Evolutionary conservation across 2,888 invertebrate genomes (phyloP).

Genomic region (Camptogramma bilineatum): DNA sequence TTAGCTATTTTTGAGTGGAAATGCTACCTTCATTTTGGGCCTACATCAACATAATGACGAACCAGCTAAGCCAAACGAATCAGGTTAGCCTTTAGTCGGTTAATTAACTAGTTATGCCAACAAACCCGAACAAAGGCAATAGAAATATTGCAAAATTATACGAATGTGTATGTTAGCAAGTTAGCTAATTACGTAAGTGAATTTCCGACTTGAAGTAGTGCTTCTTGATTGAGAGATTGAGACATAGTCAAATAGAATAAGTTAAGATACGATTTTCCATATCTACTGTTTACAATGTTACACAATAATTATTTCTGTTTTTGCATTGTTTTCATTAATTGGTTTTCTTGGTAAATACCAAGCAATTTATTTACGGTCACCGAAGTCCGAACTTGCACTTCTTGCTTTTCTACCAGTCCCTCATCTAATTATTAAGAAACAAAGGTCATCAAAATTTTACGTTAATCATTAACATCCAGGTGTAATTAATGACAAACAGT

Average conservation of each 20-base stretch:
- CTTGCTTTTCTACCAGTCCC: too few species aligned
- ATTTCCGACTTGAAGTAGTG: too few species aligned
- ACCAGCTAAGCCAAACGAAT: constrained; percentile 10
- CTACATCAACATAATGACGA: constrained; percentile 26
- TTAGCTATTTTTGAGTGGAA: constrained; percentile 5
- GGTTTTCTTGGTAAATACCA: too few species aligned
- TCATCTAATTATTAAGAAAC: too few species aligned
- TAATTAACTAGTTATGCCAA: constrained; percentile 18
- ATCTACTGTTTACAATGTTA: too few species aligned
- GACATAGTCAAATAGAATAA: too few species aligned
- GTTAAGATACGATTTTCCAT: too few species aligned
- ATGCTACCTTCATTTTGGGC: constrained; percentile 24
- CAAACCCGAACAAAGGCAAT: constrained; percentile 9
- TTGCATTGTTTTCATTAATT: too few species aligned
- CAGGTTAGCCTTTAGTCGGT: not conserved
- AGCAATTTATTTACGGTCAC: too few species aligned
- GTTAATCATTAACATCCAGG: not conserved
- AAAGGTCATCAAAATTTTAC: not conserved
- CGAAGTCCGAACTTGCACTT: too few species aligned
- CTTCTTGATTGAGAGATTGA: too few species aligned
- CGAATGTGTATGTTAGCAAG: constrained; percentile 5
- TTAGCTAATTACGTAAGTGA: constrained; percentile 11
- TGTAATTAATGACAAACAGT: not conserved
- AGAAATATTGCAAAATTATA: constrained; percentile 10
- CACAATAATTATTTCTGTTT: too few species aligned